These are phyloP conservation scores for Uloborus diversus DNA, from an alignment of 1,140 invertebrate genomes.

Conservation along the genomic window DNA sequence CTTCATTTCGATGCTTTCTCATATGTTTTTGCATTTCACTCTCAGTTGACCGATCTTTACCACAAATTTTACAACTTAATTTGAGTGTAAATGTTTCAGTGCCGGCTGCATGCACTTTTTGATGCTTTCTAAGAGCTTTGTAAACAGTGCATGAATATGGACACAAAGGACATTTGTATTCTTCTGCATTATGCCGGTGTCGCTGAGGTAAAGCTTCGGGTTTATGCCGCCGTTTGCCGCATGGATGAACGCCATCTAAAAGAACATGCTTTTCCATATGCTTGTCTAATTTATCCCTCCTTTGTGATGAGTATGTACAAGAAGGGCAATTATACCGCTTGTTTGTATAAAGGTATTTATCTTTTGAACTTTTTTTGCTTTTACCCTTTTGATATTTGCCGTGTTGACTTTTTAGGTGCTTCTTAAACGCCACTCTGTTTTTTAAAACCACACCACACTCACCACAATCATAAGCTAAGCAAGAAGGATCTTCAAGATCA, in stretches of 20 bases:
- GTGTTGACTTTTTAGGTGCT: conserved; percentile 60
- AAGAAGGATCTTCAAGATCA: conserved; percentile 19
- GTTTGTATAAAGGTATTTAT: conserved; percentile 6
- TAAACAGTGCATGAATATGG: conserved; percentile 71
- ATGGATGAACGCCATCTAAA: conserved; percentile 61
- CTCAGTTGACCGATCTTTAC: conserved; percentile 69
- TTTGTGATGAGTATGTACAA: conserved; percentile 59
- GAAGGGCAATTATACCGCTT: conserved; percentile 60
- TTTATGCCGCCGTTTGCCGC: conserved; percentile 62
- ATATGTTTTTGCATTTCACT: conserved; percentile 69
- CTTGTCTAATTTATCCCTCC: conserved; percentile 61
- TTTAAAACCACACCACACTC: conserved; percentile 60
- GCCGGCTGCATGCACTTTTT: conserved; percentile 62
- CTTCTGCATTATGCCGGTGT: conserved; percentile 65
- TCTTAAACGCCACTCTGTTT: conserved; percentile 59
- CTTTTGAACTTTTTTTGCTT: conserved; percentile 33
- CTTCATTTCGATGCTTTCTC: conserved; percentile 69
- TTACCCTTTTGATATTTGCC: conserved; percentile 54
- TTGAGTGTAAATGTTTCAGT: conserved; percentile 60
- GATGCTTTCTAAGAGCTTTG: conserved; percentile 70
- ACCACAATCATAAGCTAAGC: conserved; percentile 59
- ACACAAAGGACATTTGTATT: conserved; percentile 70
- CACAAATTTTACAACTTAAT: conserved; percentile 71
- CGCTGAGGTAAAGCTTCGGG: conserved; percentile 60
- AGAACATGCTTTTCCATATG: conserved; percentile 62